Percentiles rank a stretch among this genome's conserved stretches.
phyloP scores from a whole-genome alignment of 1,140 invertebrate genomes.

The Trichogramma pretiosum region DNA sequence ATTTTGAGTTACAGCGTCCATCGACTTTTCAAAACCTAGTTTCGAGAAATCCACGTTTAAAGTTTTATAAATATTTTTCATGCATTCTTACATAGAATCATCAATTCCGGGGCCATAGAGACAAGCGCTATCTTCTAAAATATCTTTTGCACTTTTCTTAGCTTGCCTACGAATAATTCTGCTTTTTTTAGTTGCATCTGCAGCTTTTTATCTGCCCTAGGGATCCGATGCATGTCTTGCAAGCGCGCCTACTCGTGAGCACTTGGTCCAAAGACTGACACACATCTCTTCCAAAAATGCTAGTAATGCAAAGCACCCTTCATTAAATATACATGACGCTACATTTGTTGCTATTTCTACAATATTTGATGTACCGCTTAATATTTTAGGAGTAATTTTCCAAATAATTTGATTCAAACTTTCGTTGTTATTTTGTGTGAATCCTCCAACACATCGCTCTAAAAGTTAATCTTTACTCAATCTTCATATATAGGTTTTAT shows the following conservation, averaged over 20 bases:
- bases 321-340: constrained; percentile 16
- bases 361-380: constrained; percentile 13
- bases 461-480: constrained; percentile 17
- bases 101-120: constrained; percentile 16
- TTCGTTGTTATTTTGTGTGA: constrained; percentile 20
- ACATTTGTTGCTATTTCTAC: constrained; percentile 13
- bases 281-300: constrained; percentile 12
- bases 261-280: constrained; percentile 10
- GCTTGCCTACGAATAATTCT: constrained; percentile 16
- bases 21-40: constrained; percentile 8
- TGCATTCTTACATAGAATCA: constrained; percentile 16
- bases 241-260: constrained; percentile 15
- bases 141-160: constrained; percentile 17
- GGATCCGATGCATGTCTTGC: constrained; percentile 12
- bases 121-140: constrained; percentile 1
- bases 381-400: constrained; percentile 19
- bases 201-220: constrained; percentile 4
- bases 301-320: not conserved
- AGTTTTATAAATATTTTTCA: not conserved
- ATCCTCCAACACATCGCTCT: constrained; percentile 17
- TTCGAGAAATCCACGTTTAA: constrained; percentile 1
- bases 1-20: constrained; percentile 8
- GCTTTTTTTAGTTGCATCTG: constrained; percentile 10
- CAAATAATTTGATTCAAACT: constrained; percentile 22
- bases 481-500: constrained; percentile 24